Percentiles rank a stretch among this genome's conserved stretches.
Conservation (phyloP, 2,888 invertebrate genomes). For the Rhamnusium bicolor region DNA sequence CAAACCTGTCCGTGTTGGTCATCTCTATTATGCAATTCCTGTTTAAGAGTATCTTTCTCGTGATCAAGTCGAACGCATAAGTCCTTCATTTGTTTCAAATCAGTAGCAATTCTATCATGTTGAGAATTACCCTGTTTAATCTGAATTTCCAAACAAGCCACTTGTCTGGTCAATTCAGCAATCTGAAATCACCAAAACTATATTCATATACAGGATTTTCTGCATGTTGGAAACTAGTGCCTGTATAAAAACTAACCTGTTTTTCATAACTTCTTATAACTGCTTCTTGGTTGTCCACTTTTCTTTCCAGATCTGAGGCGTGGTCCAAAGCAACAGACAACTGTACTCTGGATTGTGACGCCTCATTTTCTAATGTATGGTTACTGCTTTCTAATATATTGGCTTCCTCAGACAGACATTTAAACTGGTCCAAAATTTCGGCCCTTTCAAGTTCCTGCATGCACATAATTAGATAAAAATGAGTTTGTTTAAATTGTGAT, state of each 20-base stretch:
- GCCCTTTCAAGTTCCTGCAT: constrained; percentile 83
- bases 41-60: constrained; percentile 77
- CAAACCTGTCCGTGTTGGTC: constrained; percentile 69
- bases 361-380: constrained; percentile 85
- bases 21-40: constrained; percentile 73
- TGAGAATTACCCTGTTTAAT: constrained; percentile 76
- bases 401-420: constrained; percentile 84
- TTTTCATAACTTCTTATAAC: constrained; percentile 74
- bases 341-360: constrained; percentile 78
- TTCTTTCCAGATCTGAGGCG: constrained; percentile 78
- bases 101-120: constrained; percentile 76
- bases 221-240: too few species aligned
- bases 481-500: neutral
- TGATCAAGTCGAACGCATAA: constrained; percentile 78
- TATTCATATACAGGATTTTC: too few species aligned
- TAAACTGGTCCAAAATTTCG: constrained; percentile 87
- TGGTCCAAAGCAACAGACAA: constrained; percentile 74
- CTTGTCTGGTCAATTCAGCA: constrained; percentile 72
- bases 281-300: constrained; percentile 74
- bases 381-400: constrained; percentile 85
- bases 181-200: constrained; percentile 65
- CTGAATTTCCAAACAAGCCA: constrained; percentile 79
- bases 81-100: constrained; percentile 75
- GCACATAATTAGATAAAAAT: constrained; percentile 18
- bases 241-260: constrained; percentile 74